Conservation (phyloP, 2,797 vertebrate species). For the Sciurus vulgaris region DNA sequence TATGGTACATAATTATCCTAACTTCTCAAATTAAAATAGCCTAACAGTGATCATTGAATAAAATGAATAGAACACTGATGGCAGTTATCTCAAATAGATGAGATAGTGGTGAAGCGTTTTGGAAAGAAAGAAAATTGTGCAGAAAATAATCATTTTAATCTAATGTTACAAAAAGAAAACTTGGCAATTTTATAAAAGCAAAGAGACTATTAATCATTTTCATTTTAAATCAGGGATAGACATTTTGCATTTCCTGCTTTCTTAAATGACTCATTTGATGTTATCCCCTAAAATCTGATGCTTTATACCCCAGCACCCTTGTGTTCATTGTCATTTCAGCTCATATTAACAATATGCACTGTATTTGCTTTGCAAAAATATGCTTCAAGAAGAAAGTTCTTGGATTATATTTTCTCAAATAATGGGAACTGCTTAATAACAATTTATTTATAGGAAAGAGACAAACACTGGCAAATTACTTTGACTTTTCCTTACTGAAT, state of each 20-base stretch:
- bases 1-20: neutral
- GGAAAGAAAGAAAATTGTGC: constrained; percentile 49
- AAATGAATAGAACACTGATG: constrained; percentile 55
- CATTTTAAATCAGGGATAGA: constrained; percentile 15
- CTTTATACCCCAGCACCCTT: neutral
- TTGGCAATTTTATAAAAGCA: constrained; percentile 55
- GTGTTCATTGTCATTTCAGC: neutral
- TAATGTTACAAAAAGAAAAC: constrained; percentile 14
- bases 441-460: neutral
- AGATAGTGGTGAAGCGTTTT: constrained; percentile 31
- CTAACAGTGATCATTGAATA: constrained; percentile 49
- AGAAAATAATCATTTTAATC: constrained; percentile 48
- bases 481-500: neutral
- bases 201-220: constrained; percentile 55
- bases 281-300: neutral
- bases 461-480: neutral
- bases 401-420: constrained; percentile 36
- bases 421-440: neutral
- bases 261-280: constrained; percentile 28
- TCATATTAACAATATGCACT: neutral
- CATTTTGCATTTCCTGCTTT: neutral
- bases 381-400: neutral
- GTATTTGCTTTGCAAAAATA: neutral
- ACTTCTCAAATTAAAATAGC: constrained; percentile 33
- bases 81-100: constrained; percentile 44